Base-by-base conservation (phyloP, 2,888 invertebrate species). In the Brachyptera putata region DNA sequence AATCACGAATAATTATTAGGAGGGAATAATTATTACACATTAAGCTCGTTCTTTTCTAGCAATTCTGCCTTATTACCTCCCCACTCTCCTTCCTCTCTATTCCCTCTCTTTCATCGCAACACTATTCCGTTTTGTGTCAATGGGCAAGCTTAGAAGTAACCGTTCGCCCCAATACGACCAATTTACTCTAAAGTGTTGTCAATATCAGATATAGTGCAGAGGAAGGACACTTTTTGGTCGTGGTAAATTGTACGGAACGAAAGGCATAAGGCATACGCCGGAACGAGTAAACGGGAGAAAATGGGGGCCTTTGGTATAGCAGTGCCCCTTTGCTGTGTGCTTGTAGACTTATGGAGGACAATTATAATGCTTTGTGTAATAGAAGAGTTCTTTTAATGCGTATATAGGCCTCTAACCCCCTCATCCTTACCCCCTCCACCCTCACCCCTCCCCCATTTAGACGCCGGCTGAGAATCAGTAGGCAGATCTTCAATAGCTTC, bases 141-240 rank as follows among this genome's bases (percentile, higher is more conserved):
- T 63, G 63, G 63, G 58, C 63, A 63, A 49, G 48, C 63, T 63
- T 63, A 63, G 61, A n/a, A n/a, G n/a, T n/a, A n/a, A n/a, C n/a
- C 61, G 63, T 56, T 36, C 48, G 22, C 61, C n/a, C 63, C 63
- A 61, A 63, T 63, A 63, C 63, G 63, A 63, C 63, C 63, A 63
- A 63, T 63, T 63, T 63, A 50, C 63, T 49, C 58, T 56, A 62
- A 61, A 63, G 63, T 63, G 63, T 63, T 63, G 60, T 61, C 63
- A 63, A 63, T 63, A 63, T 61, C 37, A n/a, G n/a, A n/a, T n/a
- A 62, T 62, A 61, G 61, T 57, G 63, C 58, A 63, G 61, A 58
- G 56, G 58, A 61, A 63, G 61, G 46, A 55, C 37, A 58, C 58
- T 61, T 58, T 56, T 55, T 56, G 58, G 56, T 55, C 37, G n/a